Evolutionary conservation across 2,888 invertebrate genomes (phyloP).

Genomic region (Dynastes maya): DNA sequence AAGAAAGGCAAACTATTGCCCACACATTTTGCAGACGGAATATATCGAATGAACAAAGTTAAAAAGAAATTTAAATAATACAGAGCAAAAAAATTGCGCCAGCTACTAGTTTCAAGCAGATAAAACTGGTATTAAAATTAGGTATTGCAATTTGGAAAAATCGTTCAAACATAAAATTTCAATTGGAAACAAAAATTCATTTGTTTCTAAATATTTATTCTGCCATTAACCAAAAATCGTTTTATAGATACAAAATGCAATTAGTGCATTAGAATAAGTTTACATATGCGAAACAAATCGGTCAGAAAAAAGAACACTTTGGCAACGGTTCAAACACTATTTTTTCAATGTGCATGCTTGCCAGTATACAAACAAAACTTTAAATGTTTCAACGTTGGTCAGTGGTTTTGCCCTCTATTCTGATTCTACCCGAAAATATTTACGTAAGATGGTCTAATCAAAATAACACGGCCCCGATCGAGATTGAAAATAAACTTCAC

Average conservation of each 20-base stretch:
- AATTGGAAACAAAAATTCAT: not conserved
- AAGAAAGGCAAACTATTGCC: no score
- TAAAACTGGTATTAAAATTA: no score
- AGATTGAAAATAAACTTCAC: slow-evolving; percentile 24
- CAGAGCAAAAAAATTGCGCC: no score
- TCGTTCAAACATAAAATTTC: not conserved
- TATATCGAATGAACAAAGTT: no score
- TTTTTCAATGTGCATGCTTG: slow-evolving; percentile 15
- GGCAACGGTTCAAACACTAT: slow-evolving; percentile 28
- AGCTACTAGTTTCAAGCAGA: no score
- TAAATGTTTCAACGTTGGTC: slow-evolving; percentile 33
- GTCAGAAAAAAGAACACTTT: slow-evolving; percentile 4
- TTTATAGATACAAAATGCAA: slow-evolving; percentile 9
- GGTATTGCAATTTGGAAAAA: not conserved
- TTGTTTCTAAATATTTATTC: not conserved
- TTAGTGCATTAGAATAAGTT: slow-evolving; percentile 15
- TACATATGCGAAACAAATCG: slow-evolving; percentile 2
- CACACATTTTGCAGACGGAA: no score
- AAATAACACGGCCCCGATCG: slow-evolving; percentile 4
- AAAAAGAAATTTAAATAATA: no score
- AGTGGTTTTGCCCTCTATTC: slow-evolving; percentile 27
- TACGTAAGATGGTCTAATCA: slow-evolving; percentile 26
- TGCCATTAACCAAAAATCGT: not conserved
- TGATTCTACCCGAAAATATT: slow-evolving; percentile 20
- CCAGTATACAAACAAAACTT: slow-evolving; percentile 22